phyloP scores from a whole-genome alignment of 2,113 vertebrate species.

The Siphamia tubifer region DNA sequence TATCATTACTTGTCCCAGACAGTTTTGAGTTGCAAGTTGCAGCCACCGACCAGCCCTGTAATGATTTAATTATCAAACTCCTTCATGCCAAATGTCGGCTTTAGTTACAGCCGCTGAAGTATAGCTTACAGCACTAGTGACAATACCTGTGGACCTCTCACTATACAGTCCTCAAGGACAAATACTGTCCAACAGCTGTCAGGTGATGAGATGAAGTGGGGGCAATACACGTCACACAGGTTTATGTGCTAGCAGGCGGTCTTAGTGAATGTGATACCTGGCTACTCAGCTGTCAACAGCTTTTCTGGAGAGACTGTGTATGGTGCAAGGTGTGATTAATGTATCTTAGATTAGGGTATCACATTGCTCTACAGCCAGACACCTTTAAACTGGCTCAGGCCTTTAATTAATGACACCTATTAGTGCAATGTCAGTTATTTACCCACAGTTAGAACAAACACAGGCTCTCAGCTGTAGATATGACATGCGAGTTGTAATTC shows the following conservation, averaged over 20 bases:
- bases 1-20: conserved; percentile 56
- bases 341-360: conserved; percentile 82
- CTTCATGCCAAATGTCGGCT: conserved; percentile 79
- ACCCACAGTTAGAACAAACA: conserved; percentile 50
- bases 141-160: conserved; percentile 84
- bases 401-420: conserved; percentile 90
- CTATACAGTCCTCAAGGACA: conserved; percentile 75
- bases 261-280: conserved; percentile 47
- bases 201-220: conserved; percentile 50
- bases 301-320: conserved; percentile 50
- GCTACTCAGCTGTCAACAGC: conserved; percentile 51
- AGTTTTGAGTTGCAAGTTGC: conserved; percentile 82
- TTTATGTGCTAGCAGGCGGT: conserved; percentile 24
- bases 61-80: conserved; percentile 94
- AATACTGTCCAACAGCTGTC: conserved; percentile 63
- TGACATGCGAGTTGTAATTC: not conserved
- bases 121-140: conserved; percentile 85
- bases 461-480: not conserved
- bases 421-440: conserved; percentile 63
- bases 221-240: conserved; percentile 67
- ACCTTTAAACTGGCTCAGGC: conserved; percentile 81
- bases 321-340: conserved; percentile 90
- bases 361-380: conserved; percentile 83
- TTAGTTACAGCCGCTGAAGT: conserved; percentile 84
- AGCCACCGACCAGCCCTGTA: conserved; percentile 63